phyloP scores from a whole-genome alignment of 1,140 invertebrate species.

The Spodoptera litura region DNA sequence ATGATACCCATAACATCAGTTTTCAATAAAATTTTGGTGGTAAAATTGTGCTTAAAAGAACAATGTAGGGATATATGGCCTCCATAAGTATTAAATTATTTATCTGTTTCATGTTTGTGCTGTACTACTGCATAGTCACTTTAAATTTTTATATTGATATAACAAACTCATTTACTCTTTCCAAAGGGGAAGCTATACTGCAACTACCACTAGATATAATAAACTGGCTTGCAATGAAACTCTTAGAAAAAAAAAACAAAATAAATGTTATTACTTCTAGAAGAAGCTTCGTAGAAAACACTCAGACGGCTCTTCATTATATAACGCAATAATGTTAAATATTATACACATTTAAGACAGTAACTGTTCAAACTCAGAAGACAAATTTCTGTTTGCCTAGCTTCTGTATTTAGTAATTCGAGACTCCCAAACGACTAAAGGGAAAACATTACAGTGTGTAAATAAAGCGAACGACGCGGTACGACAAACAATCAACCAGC shows the following conservation, averaged over 20 bases:
- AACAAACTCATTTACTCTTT: too few relatives aligned
- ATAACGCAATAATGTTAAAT: not conserved
- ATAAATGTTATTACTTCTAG: too few relatives aligned
- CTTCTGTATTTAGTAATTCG: conserved; percentile 65
- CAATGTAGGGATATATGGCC: conserved; percentile 68
- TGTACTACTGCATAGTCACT: not conserved
- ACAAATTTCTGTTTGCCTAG: conserved; percentile 55
- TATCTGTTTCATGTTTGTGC: conserved; percentile 48
- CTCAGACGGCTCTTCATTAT: too few relatives aligned
- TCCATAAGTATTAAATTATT: conserved; percentile 69
- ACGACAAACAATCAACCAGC: conserved; percentile 76
- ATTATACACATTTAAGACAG: not conserved
- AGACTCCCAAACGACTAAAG: conserved; percentile 70
- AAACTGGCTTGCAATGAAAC: too few relatives aligned
- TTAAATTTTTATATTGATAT: too few relatives aligned
- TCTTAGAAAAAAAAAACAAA: too few relatives aligned
- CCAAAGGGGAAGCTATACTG: too few relatives aligned
- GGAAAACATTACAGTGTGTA: conserved; percentile 72
- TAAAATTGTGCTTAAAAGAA: conserved; percentile 64
- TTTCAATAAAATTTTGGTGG: conserved; percentile 72
- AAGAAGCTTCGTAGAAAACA: too few relatives aligned
- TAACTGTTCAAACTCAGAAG: conserved; percentile 30
- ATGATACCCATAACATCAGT: conserved; percentile 69
- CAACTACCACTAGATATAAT: too few relatives aligned
- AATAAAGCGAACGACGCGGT: conserved; percentile 66